Evolutionary conservation across 2,113 vertebrate genomes (phyloP).

Genomic region (Anguilla japonica): DNA sequence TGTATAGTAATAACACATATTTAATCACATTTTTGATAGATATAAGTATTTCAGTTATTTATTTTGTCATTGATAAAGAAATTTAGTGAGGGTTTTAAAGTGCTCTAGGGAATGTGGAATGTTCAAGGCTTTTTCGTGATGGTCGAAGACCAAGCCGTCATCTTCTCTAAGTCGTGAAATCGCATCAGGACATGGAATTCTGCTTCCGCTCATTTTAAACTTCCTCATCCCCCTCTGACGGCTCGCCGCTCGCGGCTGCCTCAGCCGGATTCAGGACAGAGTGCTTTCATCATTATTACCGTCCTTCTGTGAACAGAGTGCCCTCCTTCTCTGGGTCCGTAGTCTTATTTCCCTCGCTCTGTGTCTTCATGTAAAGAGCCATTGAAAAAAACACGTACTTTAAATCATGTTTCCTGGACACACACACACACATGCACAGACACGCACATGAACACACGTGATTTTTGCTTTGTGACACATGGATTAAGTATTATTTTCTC

Average conservation of each 20-base stretch:
- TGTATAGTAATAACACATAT: not conserved
- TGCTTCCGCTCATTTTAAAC: not conserved
- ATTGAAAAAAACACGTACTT: not conserved
- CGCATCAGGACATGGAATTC: not conserved
- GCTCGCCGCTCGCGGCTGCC: slow-evolving; percentile 45
- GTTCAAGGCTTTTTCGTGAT: not conserved
- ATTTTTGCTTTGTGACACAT: slow-evolving; percentile 8
- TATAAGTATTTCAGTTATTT: not conserved
- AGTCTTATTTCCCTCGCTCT: not conserved
- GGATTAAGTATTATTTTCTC: not conserved
- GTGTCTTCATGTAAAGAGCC: slow-evolving; percentile 1
- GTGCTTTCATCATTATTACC: slow-evolving; percentile 52
- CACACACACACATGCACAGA: not conserved
- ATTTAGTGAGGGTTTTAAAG: not conserved
- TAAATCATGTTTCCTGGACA: not conserved
- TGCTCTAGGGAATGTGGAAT: not conserved
- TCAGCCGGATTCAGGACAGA: slow-evolving; percentile 43
- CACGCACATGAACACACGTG: not conserved
- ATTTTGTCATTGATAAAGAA: not conserved
- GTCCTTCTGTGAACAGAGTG: slow-evolving; percentile 61
- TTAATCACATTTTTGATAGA: not conserved
- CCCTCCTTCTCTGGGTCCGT: slow-evolving; percentile 19
- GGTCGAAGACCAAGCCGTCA: not conserved
- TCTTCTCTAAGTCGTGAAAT: not conserved
- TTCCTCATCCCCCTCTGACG: slow-evolving; percentile 43